Evolutionary conservation across 2,888 invertebrate species (phyloP).

Genomic region (Epinotia ramella): DNA sequence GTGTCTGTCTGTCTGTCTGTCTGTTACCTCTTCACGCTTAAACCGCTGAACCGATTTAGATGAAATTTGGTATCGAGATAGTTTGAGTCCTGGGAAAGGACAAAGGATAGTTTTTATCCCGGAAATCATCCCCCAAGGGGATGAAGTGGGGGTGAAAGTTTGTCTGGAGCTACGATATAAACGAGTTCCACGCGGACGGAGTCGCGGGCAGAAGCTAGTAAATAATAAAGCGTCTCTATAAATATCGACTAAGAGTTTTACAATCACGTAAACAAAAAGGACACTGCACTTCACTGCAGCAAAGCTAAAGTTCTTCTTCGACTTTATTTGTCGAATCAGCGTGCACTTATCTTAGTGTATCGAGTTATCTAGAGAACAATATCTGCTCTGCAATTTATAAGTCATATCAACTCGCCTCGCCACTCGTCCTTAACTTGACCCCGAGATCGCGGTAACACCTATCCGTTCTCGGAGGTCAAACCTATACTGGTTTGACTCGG

Average conservation of each 20-base stretch:
- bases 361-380: conserved; percentile 40
- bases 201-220: too few species aligned
- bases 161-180: too few species aligned
- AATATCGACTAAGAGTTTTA: neutral
- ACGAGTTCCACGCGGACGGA: too few species aligned
- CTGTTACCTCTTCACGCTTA: too few species aligned
- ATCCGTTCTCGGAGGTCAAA: neutral
- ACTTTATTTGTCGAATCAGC: conserved; percentile 17
- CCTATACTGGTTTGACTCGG: neutral
- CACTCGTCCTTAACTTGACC: neutral
- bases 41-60: too few species aligned
- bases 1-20: too few species aligned
- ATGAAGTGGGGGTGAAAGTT: too few species aligned
- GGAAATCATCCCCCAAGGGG: too few species aligned
- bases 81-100: too few species aligned
- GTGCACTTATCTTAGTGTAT: conserved; percentile 12
- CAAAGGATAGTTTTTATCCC: too few species aligned
- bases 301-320: conserved; percentile 3
- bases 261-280: neutral
- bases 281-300: neutral
- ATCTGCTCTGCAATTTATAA: conserved; percentile 41
- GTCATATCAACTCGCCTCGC: neutral
- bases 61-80: too few species aligned
- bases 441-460: neutral
- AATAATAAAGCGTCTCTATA: neutral